These are phyloP conservation scores for Falco concolor DNA, from an alignment of 2,797 vertebrate species.

Conservation along the genomic window DNA sequence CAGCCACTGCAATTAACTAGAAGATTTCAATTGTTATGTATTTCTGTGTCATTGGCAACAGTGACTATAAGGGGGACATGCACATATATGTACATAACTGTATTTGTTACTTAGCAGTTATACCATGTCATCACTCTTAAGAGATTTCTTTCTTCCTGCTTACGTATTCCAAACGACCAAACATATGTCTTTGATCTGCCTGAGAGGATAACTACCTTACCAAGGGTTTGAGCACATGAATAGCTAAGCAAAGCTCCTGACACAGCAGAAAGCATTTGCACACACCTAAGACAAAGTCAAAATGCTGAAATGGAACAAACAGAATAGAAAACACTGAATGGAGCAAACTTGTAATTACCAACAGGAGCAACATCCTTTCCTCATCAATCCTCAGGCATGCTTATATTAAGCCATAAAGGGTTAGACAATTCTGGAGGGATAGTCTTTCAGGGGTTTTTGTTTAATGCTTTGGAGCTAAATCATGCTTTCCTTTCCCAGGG, in stretches of 20 bases:
- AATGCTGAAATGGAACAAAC: conserved; percentile 22
- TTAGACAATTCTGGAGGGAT: background rate
- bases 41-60: background rate
- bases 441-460: background rate
- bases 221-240: conserved; percentile 33
- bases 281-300: background rate
- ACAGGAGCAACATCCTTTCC: conserved; percentile 22
- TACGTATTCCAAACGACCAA: conserved; percentile 29
- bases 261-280: conserved; percentile 3
- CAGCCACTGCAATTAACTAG: conserved; percentile 9
- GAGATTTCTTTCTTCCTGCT: background rate
- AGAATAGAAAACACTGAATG: conserved; percentile 14
- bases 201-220: conserved; percentile 29
- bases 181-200: conserved; percentile 55
- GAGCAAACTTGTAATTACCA: conserved; percentile 38
- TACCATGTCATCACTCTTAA: background rate
- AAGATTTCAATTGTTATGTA: background rate
- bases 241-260: conserved; percentile 27
- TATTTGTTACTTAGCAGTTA: background rate
- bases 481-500: conserved; percentile 29
- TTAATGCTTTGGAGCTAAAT: conserved; percentile 26
- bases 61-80: background rate
- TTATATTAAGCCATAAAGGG: conserved; percentile 24
- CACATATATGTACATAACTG: background rate
- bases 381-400: conserved; percentile 29